These are phyloP conservation scores for Eira barbara DNA, from an alignment of 2,113 vertebrate species.

Conservation along the genomic window DNA sequence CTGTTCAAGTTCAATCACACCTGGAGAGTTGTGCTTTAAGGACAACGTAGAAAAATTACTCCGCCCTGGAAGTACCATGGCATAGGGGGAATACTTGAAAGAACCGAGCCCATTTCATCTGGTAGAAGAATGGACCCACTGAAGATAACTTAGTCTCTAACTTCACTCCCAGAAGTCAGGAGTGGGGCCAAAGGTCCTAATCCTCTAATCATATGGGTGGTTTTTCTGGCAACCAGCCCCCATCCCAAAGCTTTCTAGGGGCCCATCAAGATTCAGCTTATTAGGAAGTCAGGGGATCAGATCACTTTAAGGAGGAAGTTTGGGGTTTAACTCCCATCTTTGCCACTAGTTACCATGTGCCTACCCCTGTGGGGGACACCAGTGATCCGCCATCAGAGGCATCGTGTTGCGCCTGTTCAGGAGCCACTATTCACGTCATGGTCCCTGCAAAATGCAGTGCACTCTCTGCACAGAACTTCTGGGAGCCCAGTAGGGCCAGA, in stretches of 20 bases:
- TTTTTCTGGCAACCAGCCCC: not conserved
- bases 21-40: not conserved
- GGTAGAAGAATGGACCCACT: not conserved
- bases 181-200: not conserved
- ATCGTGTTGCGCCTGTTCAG: rapidly evolving
- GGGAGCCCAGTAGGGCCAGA: not conserved
- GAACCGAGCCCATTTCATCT: not conserved
- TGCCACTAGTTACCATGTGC: not conserved
- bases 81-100: not conserved
- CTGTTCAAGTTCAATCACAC: not conserved
- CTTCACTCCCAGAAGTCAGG: not conserved
- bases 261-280: not conserved
- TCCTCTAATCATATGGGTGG: not conserved
- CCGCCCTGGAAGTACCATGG: not conserved
- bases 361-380: too few relatives aligned
- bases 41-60: not conserved
- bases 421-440: not conserved
- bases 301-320: not conserved
- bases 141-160: not conserved
- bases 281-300: not conserved
- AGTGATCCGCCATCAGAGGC: not conserved
- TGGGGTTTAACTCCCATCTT: not conserved
- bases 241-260: not conserved
- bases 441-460: not conserved
- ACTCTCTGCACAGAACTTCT: not conserved